phyloP scores from a whole-genome alignment of 2,113 vertebrate species.

The Pedetes capensis region DNA sequence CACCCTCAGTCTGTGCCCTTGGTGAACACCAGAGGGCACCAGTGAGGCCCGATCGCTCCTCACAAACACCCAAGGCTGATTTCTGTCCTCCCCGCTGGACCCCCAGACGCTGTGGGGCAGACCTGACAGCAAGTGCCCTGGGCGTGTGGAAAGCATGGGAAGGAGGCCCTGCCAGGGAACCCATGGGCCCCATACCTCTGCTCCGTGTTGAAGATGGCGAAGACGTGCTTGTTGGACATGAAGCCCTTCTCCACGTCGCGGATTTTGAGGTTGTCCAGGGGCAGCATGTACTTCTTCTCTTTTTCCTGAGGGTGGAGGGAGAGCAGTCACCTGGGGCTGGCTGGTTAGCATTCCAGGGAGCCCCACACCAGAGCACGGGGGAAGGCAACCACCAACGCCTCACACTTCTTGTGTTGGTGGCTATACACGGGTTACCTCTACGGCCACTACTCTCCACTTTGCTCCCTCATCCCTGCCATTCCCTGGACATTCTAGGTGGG shows the following conservation, averaged over 20 bases:
- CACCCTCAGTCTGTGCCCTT: no score
- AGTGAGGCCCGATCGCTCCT: background rate
- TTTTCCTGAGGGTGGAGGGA: constrained; percentile 87
- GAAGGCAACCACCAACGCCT: background rate
- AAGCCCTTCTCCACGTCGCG: constrained; percentile 97
- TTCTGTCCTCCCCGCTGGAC: no score
- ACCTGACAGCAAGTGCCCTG: background rate
- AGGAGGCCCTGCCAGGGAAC: background rate
- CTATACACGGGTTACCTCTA: no score
- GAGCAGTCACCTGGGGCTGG: background rate
- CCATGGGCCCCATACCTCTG: constrained; percentile 87
- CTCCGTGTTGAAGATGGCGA: constrained; percentile 97
- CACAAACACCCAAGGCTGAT: background rate
- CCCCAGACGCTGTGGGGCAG: no score
- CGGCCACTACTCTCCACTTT: no score
- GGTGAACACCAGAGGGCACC: background rate
- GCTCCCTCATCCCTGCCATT: background rate
- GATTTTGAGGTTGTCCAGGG: constrained; percentile 95
- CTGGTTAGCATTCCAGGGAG: no score
- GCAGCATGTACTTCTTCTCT: constrained; percentile 99
- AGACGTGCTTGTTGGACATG: constrained; percentile 97
- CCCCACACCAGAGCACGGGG: background rate
- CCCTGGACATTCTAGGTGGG: background rate
- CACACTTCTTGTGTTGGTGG: no score
- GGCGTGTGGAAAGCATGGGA: background rate